Base-by-base conservation (phyloP, 2,113 vertebrate species). In the Dunckerocampus dactyliophorus region DNA sequence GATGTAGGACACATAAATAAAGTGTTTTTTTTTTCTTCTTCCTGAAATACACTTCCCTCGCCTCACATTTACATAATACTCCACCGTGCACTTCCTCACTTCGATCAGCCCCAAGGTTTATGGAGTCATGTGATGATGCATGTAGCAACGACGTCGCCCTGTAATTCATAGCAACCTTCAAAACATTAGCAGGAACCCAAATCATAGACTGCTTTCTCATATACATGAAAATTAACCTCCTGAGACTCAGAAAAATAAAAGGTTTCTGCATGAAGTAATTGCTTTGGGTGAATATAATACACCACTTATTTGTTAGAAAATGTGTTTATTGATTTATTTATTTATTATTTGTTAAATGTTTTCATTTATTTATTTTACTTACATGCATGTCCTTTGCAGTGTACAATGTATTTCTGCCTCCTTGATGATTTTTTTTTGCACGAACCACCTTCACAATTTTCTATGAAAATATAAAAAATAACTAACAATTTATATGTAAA, bases 1-100 rank as follows among this genome's bases (percentile, higher is more conserved):
- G 84, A 85, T 84, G 82, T 82, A 79, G 82, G 82, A 87, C 79
- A 84, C 71, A 80, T 76, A 87, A 85, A 86, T 79, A 86, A 73
- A 85, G 71, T 20, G 63, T 34, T 75, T 86, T 77, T 78, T 77
- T 58, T 50, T 63, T 51, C n/a, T 21, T 17, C 22, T 49, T 28
- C 66, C 69, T 71, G 74, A 70, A 79, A 83, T 74, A 80, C 69
- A 75, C 67, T 59, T 67, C 66, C 61, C 49, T 75, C 54, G 62
- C 62, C 47, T 77, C 43, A 57, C 72, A 85, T 88, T 88, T 87
- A 83, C 84, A 88, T 84, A 87, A 82, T 80, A 80, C 63, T 71
- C 74, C 12, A 66, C 72, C 69, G 67, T 67, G 75, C 67, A 56
- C 71, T 74, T 63, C 53, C 62, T 77, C 75, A 75, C 79, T 74